phyloP scores from a whole-genome alignment of 1,140 invertebrate genomes.

The Sinella curviseta region DNA sequence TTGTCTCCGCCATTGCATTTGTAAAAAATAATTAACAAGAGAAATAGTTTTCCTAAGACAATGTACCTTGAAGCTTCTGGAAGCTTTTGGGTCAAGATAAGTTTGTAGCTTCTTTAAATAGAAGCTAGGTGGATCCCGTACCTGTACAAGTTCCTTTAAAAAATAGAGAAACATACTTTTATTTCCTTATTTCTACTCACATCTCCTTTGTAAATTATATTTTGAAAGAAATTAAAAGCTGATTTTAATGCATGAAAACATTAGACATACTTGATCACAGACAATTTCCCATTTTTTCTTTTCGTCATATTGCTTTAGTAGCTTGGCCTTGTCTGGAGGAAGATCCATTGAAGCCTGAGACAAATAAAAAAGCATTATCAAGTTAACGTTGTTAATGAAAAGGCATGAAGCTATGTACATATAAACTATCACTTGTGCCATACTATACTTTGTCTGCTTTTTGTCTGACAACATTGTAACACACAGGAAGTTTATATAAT shows the following conservation, averaged over 20 bases:
- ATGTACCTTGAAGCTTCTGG: constrained; percentile 83
- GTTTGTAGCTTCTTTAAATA: constrained; percentile 91
- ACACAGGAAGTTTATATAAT: too few relatives aligned
- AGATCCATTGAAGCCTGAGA: constrained; percentile 95
- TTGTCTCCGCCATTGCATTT: neutral
- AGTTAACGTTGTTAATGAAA: neutral
- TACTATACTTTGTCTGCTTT: too few relatives aligned
- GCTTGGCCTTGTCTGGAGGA: constrained; percentile 96
- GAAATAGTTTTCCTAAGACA: neutral
- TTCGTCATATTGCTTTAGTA: constrained; percentile 93
- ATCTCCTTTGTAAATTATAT: neutral
- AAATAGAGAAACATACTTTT: too few relatives aligned
- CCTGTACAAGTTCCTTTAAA: constrained; percentile 89
- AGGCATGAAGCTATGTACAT: neutral
- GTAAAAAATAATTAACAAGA: neutral
- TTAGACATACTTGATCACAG: constrained; percentile 85
- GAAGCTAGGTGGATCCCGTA: constrained; percentile 91
- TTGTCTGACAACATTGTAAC: too few relatives aligned
- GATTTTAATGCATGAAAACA: neutral
- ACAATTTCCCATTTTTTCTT: constrained; percentile 99
- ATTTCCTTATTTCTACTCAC: too few relatives aligned
- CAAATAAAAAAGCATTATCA: constrained; percentile 40
- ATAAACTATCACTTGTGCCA: neutral
- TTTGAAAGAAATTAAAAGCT: neutral
- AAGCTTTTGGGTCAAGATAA: constrained; percentile 93